Evolutionary conservation across 1,140 invertebrate genomes (phyloP), one percentile per base, ranked within the genome.

Genomic region (Drosophila watanabei): DNA sequence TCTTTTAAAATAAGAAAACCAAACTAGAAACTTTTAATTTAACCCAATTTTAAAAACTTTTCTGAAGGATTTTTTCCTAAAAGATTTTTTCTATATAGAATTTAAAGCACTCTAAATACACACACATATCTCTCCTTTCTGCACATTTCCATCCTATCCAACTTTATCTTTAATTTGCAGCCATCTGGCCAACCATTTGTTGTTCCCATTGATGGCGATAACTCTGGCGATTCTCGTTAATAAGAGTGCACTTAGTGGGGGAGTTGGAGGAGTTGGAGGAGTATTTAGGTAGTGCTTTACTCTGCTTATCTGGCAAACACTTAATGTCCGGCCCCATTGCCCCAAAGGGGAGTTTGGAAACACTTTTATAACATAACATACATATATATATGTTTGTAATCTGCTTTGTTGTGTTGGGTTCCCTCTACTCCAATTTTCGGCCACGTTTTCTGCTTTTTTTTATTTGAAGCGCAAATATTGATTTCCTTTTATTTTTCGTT

Each of bases 381-480:
- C n/a, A 16, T 46, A 20, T 57, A 32, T 57, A 14, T 16, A 20
- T 30, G 20, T 18, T 72, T 33, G 16, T 76, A 57, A 64, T 66
- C 75, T 65, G 35, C 30, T 76, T 75, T 76, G 61, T 54, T 78
- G 43, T 48, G n/a, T 70, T 54, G 51, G 11, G 24, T 60, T 77
- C 33, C 45, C 45, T 43, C 63, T 51, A 24, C 46, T 46, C 37
- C 64, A 14, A 59, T 46, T 56, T 41, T 63, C 7, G 54, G 33
- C n/a, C 49, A 45, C 54, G 28, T 18, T 32, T 80, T 81, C 58
- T 61, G 59, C 41, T 79, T 64, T 60, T n/a, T 37, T 43, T 70
- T 82, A 80, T 88, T 88, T 78, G 72, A 71, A 75, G 65, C 81
- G 70, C 81, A 88, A 88, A 88, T 88, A 88, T 88, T 88, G 85